These are phyloP conservation scores for Ennomos quercinarius DNA, from an alignment of 2,888 invertebrate genomes.

Conservation along the genomic window DNA sequence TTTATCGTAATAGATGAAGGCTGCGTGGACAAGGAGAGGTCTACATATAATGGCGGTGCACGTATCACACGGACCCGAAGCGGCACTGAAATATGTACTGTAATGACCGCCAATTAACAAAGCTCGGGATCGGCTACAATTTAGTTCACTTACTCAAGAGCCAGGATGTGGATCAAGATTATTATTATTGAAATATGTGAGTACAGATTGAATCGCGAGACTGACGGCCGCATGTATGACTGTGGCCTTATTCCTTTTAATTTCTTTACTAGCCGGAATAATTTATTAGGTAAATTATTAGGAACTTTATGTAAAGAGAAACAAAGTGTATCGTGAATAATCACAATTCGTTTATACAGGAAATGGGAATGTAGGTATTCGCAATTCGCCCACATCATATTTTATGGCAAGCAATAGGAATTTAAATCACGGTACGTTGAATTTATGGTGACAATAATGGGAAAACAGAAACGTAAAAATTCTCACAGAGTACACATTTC, in stretches of 20 bases:
- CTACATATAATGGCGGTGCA: constrained; percentile 56
- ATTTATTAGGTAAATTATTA: constrained; percentile 24
- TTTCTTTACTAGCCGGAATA: constrained; percentile 27
- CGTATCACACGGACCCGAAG: constrained; percentile 64
- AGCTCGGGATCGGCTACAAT: constrained; percentile 71
- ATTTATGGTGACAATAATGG: constrained; percentile 51
- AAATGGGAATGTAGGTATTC: constrained; percentile 14
- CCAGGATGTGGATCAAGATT: constrained; percentile 49
- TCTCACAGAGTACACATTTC: constrained; percentile 48
- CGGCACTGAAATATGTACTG: constrained; percentile 75
- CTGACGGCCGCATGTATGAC: constrained; percentile 13
- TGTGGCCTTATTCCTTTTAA: constrained; percentile 30
- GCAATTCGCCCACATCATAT: constrained; percentile 23
- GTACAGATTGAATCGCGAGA: constrained; percentile 22
- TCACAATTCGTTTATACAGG: constrained; percentile 16
- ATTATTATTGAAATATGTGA: constrained; percentile 39
- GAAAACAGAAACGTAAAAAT: constrained; percentile 46
- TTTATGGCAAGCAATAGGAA: constrained; percentile 28
- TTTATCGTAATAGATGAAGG: constrained; percentile 35
- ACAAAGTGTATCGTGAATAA: constrained; percentile 30
- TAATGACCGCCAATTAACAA: constrained; percentile 82
- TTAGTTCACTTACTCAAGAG: constrained; percentile 62
- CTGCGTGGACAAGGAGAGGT: constrained; percentile 47
- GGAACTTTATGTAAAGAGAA: constrained; percentile 37
- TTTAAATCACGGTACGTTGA: constrained; percentile 36